These are phyloP conservation scores for Sebastes variabilis DNA, from an alignment of 2,797 vertebrate species.

Conservation along the genomic window DNA sequence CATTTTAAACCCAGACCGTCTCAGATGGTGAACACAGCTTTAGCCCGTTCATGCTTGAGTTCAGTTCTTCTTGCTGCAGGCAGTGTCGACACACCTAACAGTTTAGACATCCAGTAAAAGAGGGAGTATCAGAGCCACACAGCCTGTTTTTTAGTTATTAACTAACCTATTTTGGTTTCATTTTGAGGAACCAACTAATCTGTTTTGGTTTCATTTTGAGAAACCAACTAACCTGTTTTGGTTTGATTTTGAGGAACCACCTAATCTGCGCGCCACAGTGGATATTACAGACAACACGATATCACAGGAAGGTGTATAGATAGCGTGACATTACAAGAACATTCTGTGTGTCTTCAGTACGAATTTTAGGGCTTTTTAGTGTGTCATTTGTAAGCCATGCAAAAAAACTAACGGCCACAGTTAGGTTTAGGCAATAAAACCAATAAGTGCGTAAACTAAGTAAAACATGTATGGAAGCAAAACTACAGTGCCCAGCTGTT, in stretches of 20 bases:
- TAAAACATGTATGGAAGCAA: too few species aligned
- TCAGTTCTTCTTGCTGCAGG: background rate
- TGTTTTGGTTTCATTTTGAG: too few species aligned
- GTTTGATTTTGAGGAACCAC: too few species aligned
- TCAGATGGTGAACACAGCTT: background rate
- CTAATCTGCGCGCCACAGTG: background rate
- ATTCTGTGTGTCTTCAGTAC: too few species aligned
- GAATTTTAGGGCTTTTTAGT: too few species aligned
- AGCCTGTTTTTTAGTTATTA: background rate
- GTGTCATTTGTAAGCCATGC: fast-evolving
- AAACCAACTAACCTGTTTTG: background rate
- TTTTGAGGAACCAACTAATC: background rate
- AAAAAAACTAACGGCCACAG: too few species aligned
- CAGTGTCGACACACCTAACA: background rate
- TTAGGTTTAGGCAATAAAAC: too few species aligned
- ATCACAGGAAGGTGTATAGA: fast-evolving
- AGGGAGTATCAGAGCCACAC: background rate
- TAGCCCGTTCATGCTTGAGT: background rate
- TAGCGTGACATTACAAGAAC: too few species aligned
- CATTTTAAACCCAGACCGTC: background rate
- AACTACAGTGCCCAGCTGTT: too few species aligned
- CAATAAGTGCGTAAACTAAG: too few species aligned
- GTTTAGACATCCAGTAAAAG: background rate
- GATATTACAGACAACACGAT: background rate
- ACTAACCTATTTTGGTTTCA: too few species aligned